Percentiles rank a stretch among this genome's conserved stretches.
Conservation (phyloP, 2,113 vertebrate genomes). For the Trachemys scripta region DNA sequence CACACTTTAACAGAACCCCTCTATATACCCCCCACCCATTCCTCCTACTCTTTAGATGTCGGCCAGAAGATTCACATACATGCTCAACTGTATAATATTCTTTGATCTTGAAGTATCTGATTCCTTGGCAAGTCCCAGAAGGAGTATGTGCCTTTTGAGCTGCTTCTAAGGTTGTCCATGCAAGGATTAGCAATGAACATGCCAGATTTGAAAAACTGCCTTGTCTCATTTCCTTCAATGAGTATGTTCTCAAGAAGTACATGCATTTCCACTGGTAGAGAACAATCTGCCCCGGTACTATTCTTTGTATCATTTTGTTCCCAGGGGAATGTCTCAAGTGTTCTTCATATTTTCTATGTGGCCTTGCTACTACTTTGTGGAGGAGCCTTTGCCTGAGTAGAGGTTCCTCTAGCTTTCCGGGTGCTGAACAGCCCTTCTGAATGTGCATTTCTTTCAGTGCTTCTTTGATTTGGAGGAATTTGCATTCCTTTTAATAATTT, state of each 20-base stretch:
- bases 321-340: background rate
- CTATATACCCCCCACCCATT: background rate
- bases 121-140: background rate
- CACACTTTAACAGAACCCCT: background rate
- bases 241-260: slow-evolving; percentile 2
- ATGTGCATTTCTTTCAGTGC: background rate
- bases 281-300: background rate
- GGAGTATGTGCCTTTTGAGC: background rate
- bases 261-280: background rate
- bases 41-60: background rate
- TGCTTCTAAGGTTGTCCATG: background rate
- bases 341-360: background rate
- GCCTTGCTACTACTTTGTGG: background rate
- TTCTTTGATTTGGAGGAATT: background rate
- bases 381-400: no score
- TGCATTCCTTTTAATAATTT: background rate
- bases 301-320: background rate
- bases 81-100: background rate
- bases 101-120: background rate
- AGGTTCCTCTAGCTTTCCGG: no score
- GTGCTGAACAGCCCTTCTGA: background rate
- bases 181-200: background rate
- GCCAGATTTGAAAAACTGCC: slow-evolving; percentile 15
- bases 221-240: slow-evolving; percentile 22
- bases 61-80: background rate